phyloP scores from a whole-genome alignment of 2,797 vertebrate genomes.

The Hemitrygon akajei region DNA sequence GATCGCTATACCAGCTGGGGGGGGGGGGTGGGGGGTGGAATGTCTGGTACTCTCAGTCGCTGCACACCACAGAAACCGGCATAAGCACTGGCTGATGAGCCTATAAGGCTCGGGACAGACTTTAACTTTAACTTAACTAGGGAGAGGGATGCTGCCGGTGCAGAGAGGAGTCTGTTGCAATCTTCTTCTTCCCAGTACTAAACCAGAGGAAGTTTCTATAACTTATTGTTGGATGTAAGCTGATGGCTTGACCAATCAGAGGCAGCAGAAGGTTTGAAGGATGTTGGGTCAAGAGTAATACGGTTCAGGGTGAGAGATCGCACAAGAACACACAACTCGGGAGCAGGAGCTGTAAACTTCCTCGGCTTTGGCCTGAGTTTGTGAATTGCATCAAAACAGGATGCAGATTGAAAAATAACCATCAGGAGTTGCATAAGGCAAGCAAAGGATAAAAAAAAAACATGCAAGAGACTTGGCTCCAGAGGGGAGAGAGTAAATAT shows the following conservation, averaged over 20 bases:
- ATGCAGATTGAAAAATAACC: slow-evolving; percentile 33
- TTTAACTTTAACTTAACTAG: too few relatives aligned
- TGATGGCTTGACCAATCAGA: not conserved
- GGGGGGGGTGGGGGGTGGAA: too few relatives aligned
- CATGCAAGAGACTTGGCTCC: not conserved
- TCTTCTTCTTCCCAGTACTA: not conserved
- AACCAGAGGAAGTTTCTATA: not conserved
- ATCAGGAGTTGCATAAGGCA: not conserved
- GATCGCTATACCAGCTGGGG: too few relatives aligned
- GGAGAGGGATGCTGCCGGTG: too few relatives aligned
- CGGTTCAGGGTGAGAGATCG: not conserved
- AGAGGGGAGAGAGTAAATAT: not conserved
- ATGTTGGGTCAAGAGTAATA: not conserved
- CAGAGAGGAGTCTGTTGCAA: not conserved
- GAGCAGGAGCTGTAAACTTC: not conserved
- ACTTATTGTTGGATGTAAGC: not conserved
- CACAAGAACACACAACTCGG: not conserved
- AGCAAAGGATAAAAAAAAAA: slow-evolving; percentile 17
- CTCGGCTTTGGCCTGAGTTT: not conserved
- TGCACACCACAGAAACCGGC: too few relatives aligned
- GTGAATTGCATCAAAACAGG: slow-evolving; percentile 27
- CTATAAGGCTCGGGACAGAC: too few relatives aligned
- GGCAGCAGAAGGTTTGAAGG: not conserved
- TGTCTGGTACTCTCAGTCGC: too few relatives aligned
- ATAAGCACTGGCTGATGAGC: too few relatives aligned